A percentile compares a stretch with the other conserved stretches of the same genome.
These are phyloP conservation scores for Rhabdomys dilectus DNA, from an alignment of 2,113 vertebrate genomes.

Conservation along the genomic window DNA sequence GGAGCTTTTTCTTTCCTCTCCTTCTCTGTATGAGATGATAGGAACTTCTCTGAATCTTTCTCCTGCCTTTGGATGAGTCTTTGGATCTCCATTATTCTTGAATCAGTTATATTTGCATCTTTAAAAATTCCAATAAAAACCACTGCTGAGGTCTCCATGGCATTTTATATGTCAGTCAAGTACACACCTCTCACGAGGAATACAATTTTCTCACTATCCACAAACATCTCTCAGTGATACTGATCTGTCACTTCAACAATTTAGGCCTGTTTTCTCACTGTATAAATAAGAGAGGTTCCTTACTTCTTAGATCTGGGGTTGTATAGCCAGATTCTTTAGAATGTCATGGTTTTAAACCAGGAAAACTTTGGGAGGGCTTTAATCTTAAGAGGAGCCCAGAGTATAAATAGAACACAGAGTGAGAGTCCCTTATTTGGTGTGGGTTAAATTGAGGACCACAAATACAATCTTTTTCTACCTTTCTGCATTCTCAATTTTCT, in stretches of 20 bases:
- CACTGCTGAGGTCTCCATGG: not conserved
- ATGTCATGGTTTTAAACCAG: not conserved
- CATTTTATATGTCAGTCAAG: not conserved
- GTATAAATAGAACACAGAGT: not conserved
- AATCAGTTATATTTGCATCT: not conserved
- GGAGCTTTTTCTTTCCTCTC: too few relatives aligned
- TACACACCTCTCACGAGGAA: not conserved
- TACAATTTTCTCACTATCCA: not conserved
- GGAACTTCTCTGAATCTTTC: not conserved
- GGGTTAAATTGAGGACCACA: conserved; percentile 10
- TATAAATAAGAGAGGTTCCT: not conserved
- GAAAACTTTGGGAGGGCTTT: not conserved
- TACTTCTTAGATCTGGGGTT: not conserved
- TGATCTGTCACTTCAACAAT: not conserved
- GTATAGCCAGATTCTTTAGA: not conserved
- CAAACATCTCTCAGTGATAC: not conserved
- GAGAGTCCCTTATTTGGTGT: not conserved
- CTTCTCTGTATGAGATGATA: not conserved
- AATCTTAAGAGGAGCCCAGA: not conserved
- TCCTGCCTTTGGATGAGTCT: not conserved
- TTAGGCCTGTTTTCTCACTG: not conserved
- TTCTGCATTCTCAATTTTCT: not conserved
- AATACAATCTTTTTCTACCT: not conserved
- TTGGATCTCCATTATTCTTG: not conserved
- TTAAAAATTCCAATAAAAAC: not conserved